Base-by-base conservation (phyloP, 30 jellyfish, hydroid and myxozoan species). In the Hydra vulgaris region DNA sequence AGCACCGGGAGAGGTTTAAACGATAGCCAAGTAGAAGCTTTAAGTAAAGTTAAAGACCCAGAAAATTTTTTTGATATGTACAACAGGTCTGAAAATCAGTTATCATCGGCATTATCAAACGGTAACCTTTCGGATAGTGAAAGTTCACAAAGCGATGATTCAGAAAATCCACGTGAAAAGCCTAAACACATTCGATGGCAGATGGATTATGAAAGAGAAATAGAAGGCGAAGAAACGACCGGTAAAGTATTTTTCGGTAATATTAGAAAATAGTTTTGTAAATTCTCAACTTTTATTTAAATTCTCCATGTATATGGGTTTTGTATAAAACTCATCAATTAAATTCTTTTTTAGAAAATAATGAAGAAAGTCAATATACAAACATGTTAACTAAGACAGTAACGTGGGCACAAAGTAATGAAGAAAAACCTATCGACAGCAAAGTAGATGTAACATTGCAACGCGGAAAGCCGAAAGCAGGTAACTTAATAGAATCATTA, bases 121-220 rank as follows among this genome's bases (percentile, higher is more conserved):
- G 95, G 95, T 0, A 86, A 80, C 40, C 86, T 87, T 53, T 95
- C 82, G 75, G 95, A 92, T 52, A 27, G 89, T 24, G 92, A 82
- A 8, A 96, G 86, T 7, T 89, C 93, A 15, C 88, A 80, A 12
- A 89, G 82, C 26, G 96, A 82, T 21, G 83, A 70, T 26, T 67
- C 27, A 54, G 93, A 79, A 1, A 95, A 92, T 21, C 40, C 79
- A 70, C 74, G 95, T 69, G 78, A 77, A 70, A 92, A 86, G 56
- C 95, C 95, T 23, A 92, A 92, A 81, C 98, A 92, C 85, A 92
- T 92, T 21, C 76, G 96, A 71, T 92, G 98, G 98, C 95, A 92
- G 75, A 81, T 92, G 87, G 98, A 92, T 68, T 78, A 71, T 77
- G 98, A 76, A 15, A 86, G 82, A 12, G 80, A 81, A 66, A 71